Evolutionary conservation across 2,113 vertebrate genomes (phyloP), one percentile per base, ranked within the genome.

Genomic region (Dryoscopus gambensis): DNA sequence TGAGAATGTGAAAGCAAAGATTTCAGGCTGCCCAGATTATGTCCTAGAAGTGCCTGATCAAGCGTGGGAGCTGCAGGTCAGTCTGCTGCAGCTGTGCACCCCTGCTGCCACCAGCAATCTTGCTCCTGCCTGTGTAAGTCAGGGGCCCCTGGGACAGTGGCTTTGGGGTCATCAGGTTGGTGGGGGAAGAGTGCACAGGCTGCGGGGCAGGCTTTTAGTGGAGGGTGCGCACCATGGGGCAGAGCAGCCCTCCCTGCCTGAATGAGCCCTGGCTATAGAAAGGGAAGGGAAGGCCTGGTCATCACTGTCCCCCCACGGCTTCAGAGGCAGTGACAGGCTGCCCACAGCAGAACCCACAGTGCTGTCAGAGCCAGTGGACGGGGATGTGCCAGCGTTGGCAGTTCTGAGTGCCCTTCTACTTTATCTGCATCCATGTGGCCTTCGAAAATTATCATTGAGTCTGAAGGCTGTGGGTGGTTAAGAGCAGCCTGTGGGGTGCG

Each of bases 121-220:
- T 1, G 37, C 31, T 64, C 30, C 71, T 78, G 73, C 31, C 39
- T 33, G 33, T 14, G 3, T 19, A 21, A 28, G 13, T 28, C 53
- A 64, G 80, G 49, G 69, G 18, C 19, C 27, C 10, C 4, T 2
- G 23, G 81, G 17, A 68, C 16, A 15, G 28, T 25, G 64, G 77
- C 31, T 69, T 46, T 69, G 73, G 59, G 20, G 13, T 31, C 28
- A 27, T 21, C 33, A 5, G 49, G 37, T 8, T 35, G 55, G 44
- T 69, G 37, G 7, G 20, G 9, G 11, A 73, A 46, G 21, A 46
- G 25, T 2, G 1, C 37, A 40, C 0, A 0, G 39, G 42, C 13
- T 1, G 3, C 0, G 0, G 37, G 56, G 22, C 24, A 62, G 77
- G 19, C 0, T 0, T n/a, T 87, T 13, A 10, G 17, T 55, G 59